phyloP scores from a whole-genome alignment of 2,888 invertebrate genomes.

The Auanema sp. region DNA sequence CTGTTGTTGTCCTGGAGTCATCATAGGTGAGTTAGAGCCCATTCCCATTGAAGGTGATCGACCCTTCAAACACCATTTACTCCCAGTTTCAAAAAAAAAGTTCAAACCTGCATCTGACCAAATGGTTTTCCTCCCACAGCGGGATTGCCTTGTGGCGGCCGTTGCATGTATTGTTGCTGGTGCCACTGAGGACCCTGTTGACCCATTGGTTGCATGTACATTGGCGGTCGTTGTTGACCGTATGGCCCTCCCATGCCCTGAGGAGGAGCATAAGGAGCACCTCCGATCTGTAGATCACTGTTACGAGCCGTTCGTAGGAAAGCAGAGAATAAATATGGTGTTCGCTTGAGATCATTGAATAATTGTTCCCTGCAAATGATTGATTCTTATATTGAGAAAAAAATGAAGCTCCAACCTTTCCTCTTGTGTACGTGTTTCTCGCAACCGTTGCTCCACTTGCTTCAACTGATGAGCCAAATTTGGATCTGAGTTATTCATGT shows the following conservation, averaged over 20 bases:
- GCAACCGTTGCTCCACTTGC: constrained; percentile 16
- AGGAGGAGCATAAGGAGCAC: constrained; percentile 21
- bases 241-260: constrained; percentile 40
- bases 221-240: constrained; percentile 10
- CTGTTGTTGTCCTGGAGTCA: constrained; percentile 7
- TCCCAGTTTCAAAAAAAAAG: neutral
- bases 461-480: constrained; percentile 31
- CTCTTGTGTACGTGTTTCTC: constrained; percentile 5
- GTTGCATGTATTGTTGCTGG: constrained; percentile 17
- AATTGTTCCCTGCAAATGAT: constrained; percentile 67
- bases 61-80: constrained; percentile 9
- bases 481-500: constrained; percentile 6
- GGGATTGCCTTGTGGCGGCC: constrained; percentile 13
- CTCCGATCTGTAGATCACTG: neutral
- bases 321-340: constrained; percentile 92
- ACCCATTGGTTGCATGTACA: neutral
- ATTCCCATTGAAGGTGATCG: constrained; percentile 4
- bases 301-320: constrained; percentile 74
- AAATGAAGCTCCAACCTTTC: constrained; percentile 5
- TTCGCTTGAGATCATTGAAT: constrained; percentile 86
- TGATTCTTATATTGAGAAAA: neutral
- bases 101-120: constrained; percentile 10
- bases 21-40: constrained; percentile 4
- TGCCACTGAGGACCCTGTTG: constrained; percentile 18
- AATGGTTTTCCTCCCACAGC: constrained; percentile 10